phyloP scores from a whole-genome alignment of 2,113 vertebrate genomes.

The Rhabdomys dilectus region DNA sequence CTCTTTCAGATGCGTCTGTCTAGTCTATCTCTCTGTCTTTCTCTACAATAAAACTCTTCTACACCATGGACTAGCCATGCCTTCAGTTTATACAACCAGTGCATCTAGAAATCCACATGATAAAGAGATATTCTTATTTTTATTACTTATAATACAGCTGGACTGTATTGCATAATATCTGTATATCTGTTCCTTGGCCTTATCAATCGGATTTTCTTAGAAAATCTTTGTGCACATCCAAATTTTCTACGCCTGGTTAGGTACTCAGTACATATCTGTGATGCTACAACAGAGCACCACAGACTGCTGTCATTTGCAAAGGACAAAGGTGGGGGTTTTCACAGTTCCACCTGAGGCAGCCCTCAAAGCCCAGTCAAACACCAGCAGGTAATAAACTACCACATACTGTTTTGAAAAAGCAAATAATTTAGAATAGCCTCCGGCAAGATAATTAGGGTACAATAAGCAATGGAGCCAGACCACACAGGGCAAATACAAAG shows the following conservation, averaged over 20 bases:
- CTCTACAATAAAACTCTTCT: not conserved
- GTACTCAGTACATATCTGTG: not conserved
- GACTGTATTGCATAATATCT: not conserved
- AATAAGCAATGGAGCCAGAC: too few species aligned
- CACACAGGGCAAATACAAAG: not conserved
- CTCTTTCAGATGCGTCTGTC: not conserved
- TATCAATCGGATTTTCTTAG: not conserved
- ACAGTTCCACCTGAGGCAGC: not conserved
- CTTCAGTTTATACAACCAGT: not conserved
- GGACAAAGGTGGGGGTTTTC: not conserved
- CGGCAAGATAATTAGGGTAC: not conserved
- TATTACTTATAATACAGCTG: not conserved
- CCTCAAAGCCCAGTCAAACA: not conserved
- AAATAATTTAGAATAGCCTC: not conserved
- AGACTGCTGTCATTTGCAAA: not conserved
- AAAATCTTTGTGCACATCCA: not conserved
- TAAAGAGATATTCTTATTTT: not conserved
- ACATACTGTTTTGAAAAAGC: not conserved
- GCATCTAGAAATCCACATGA: not conserved
- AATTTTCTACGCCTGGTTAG: not conserved
- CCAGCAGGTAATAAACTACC: conserved; percentile 4
- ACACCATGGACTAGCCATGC: not conserved
- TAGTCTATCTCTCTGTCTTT: not conserved
- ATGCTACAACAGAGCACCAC: not conserved
- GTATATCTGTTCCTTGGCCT: not conserved